Base-by-base conservation (phyloP, 2,113 vertebrate genomes). In the Scalopus aquaticus region DNA sequence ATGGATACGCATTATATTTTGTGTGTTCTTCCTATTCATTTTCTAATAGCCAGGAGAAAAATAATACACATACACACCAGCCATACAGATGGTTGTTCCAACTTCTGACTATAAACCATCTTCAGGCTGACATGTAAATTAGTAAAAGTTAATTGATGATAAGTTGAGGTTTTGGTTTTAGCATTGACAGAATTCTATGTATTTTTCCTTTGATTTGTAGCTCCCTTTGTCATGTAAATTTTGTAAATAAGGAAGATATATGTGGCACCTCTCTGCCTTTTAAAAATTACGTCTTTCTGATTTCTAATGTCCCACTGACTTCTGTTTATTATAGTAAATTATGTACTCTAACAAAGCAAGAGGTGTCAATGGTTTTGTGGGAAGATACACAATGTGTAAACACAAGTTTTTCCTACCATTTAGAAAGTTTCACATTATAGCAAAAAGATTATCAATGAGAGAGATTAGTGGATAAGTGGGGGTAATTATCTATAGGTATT, bases 131-230 rank as follows among this genome's bases (percentile, higher is more conserved):
- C 88, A 1, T 49, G 58, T 44, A 89, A 64, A 37, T 87, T 72
- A 85, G 26, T 62, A 82, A 85, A 13, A 15, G 22, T 81, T 77
- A 87, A 82, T 51, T 81, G 58, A 82, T 60, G 4, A 49, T 74
- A 46, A 93, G 84, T 5, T 84, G 37, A 89, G 46, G 17, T 65
- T 90, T 91, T 46, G 22, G 70, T 94, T 92, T 90, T 93, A 88
- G 37, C 5, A 19, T 7, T 54, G n/a, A 77, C 17, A 82, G 15
- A 95, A 79, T 88, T 79, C 9, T 70, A 28, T 6, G 54, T 37
- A 20, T 62, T 93, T 96, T 30, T 37, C 24, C 28, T 80, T 87
- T 70, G 67, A 51, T 87, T 96, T 80, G 10, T 83, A 51, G 73
- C 86, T 82, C 30, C 12, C 28, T 86, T 88, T 92, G 64, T 92